These are phyloP conservation scores for Pseudopodoces humilis DNA, from an alignment of 2,113 vertebrate species.

Conservation along the genomic window DNA sequence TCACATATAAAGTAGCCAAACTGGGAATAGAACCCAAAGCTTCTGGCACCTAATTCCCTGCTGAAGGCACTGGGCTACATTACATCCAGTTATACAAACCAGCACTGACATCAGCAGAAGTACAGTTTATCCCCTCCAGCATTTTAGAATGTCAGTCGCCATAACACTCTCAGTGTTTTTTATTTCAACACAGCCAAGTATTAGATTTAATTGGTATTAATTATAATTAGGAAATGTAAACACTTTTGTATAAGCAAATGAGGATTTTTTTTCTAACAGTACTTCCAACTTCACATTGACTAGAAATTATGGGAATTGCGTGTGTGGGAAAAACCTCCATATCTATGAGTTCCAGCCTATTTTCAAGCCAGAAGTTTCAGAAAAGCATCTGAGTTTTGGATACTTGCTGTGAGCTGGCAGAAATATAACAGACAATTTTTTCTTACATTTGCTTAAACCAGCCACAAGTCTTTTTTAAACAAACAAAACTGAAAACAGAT, in stretches of 20 bases:
- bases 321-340: background rate
- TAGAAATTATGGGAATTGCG: conserved; percentile 10
- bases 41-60: conserved; percentile 21
- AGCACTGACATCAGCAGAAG: conserved; percentile 55
- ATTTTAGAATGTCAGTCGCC: conserved; percentile 57
- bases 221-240: conserved; percentile 57
- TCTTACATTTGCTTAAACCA: conserved; percentile 44
- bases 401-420: conserved; percentile 58
- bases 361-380: conserved; percentile 56
- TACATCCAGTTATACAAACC: conserved; percentile 30
- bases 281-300: conserved; percentile 7
- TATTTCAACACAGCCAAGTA: conserved; percentile 37
- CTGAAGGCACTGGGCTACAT: background rate
- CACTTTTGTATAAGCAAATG: conserved; percentile 8
- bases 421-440: conserved; percentile 36
- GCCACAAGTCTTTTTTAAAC: conserved; percentile 10
- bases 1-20: conserved; percentile 7
- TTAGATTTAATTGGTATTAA: conserved; percentile 56
- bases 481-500: conserved; percentile 57
- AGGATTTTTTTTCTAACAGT: background rate
- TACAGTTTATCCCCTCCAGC: conserved; percentile 58
- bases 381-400: conserved; percentile 26
- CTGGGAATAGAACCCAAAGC: conserved; percentile 21
- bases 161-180: conserved; percentile 19
- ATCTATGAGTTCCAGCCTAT: conserved; percentile 5